Base-by-base conservation (phyloP, 2,888 invertebrate species). In the Leptinotarsa juncta region DNA sequence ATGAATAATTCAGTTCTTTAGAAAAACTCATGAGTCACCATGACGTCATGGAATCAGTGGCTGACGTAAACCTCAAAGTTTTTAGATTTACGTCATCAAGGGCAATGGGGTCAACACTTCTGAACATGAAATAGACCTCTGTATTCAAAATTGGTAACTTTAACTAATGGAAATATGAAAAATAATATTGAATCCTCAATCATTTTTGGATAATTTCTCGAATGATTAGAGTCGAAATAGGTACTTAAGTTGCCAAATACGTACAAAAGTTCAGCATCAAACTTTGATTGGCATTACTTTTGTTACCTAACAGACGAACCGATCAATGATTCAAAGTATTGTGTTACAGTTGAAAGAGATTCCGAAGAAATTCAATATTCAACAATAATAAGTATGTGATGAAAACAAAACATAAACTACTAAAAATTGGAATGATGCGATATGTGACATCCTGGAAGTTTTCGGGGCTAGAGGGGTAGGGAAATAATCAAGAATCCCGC, bases 401-500 rank as follows among this genome's bases (percentile, higher is more conserved):
- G n/a, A 53, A 53, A 51, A 51, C 51, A 51, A n/a, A 51, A 51
- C 7, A 32, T 7, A 53, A n/a, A 18, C n/a, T n/a, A 53, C 18
- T 53, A 12, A 53, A 53, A 53, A 18, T n/a, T 53, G 18, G 5
- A 53, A 53, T 16, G n/a, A 14, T 7, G 23, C 14, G 57, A 57
- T 62, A n/a, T 62, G 7, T 15, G 16, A 42, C 1, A 26, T 62
- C n/a, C 0, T n/a, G 0, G 32, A 62, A 42, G 32, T 42, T 2
- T 42, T 62, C 68, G 68, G 69, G 57, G 20, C 10, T 15, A 20
- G 57, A 23, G 69, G 69, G 69, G 69, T 57, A 53, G 42, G 67
- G 67, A 20, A n/a, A 60, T 49, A 26, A 50, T 57, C 68, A 32
- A 69, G 79, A 75, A 89, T 90, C 89, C 91, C 91, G 88, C 88